Conservation (phyloP, 2,797 vertebrate genomes). For the Gallirallus australis region DNA sequence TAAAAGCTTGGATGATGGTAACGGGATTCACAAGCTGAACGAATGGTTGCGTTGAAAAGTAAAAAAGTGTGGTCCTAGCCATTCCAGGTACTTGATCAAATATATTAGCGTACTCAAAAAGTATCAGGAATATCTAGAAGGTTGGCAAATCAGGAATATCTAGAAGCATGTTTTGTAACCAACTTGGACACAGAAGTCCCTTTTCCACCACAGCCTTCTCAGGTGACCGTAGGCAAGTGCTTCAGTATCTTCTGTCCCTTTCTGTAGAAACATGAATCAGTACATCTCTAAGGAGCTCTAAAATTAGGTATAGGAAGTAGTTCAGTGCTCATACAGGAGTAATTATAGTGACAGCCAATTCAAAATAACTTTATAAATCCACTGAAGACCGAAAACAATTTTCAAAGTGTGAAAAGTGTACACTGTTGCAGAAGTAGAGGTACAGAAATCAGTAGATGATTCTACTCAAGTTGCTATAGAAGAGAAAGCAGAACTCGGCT, state of each 20-base stretch:
- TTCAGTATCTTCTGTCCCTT: not conserved
- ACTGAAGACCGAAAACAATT: not conserved
- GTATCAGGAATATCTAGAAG: not conserved
- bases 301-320: not conserved
- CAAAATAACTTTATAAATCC: not conserved
- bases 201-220: not conserved
- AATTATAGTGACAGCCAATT: not conserved
- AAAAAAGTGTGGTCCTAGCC: not conserved
- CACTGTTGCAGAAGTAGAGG: not conserved
- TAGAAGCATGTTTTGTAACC: not conserved
- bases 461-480: not conserved
- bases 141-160: not conserved
- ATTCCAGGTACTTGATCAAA: not conserved
- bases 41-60: not conserved
- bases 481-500: not conserved
- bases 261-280: not conserved
- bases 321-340: not conserved
- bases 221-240: not conserved
- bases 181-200: not conserved
- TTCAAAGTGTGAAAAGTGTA: not conserved
- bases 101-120: not conserved
- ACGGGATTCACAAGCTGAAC: not conserved
- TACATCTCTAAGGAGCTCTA: not conserved
- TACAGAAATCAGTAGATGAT: not conserved
- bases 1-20: not conserved